phyloP scores from a whole-genome alignment of 1,140 invertebrate genomes.

The Leptinotarsa undecemlineata region DNA sequence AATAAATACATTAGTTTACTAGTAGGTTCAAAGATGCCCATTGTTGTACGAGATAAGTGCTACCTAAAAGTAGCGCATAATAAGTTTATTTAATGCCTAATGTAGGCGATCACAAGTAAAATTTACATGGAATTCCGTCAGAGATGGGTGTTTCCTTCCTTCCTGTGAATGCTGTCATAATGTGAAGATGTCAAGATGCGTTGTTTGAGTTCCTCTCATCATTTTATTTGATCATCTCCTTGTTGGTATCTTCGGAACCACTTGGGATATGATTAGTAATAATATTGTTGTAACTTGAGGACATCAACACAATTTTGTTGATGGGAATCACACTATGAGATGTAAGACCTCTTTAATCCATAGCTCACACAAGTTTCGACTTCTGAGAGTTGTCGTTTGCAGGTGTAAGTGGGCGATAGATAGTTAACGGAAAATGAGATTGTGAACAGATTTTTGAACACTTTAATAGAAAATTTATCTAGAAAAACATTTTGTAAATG shows the following conservation, averaged over 20 bases:
- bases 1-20: slow-evolving; percentile 48
- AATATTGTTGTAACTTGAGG: too few relatives aligned
- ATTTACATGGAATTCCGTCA: slow-evolving; percentile 35
- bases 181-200: background rate
- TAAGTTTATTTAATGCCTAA: slow-evolving; percentile 36
- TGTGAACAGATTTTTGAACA: too few relatives aligned
- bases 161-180: too few relatives aligned
- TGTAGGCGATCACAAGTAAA: slow-evolving; percentile 25
- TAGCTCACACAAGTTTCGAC: too few relatives aligned
- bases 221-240: background rate
- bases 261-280: background rate
- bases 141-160: background rate
- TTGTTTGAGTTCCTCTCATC: background rate
- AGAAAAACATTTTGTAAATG: too few relatives aligned
- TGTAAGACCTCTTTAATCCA: too few relatives aligned
- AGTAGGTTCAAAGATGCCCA: slow-evolving; percentile 43
- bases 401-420: too few relatives aligned
- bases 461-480: too few relatives aligned
- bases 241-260: background rate
- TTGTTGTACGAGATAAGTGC: slow-evolving; percentile 47
- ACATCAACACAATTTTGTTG: too few relatives aligned
- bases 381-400: too few relatives aligned
- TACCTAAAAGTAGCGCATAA: slow-evolving; percentile 50
- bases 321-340: too few relatives aligned
- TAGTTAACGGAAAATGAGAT: too few relatives aligned